Evolutionary conservation across 2,113 vertebrate genomes (phyloP), one percentile per base, ranked within the genome.

Genomic region (Triplophysa dalaica): DNA sequence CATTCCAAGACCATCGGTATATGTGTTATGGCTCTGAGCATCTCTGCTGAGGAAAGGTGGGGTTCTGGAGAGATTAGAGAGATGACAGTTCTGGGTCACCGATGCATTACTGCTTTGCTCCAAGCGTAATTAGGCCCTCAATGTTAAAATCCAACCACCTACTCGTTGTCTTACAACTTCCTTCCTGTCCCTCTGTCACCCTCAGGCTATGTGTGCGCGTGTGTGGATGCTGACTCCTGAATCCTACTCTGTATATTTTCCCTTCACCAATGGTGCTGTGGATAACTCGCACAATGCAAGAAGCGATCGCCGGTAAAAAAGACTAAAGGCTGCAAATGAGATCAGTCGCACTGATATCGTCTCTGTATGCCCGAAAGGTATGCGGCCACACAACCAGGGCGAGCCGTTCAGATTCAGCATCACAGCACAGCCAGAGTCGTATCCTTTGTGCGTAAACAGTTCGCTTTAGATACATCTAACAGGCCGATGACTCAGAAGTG

Each of bases 11-110:
- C 50, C 12, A 52, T 52, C 50, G 4, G 4, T 52, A 52, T 17
- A 52, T 17, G 16, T 63, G 58, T 63, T 61, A 17, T 26, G 22
- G 60, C 73, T 64, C 54, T 54, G 61, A 70, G 10, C 74, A 24
- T 84, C 68, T 74, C 19, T 78, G 58, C 33, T 58, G 54, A 83
- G 77, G 67, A 67, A 85, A 78, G 80, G 82, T 79, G 79, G 72
- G 78, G 70, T 70, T 73, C 77, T 73, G 80, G 74, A 69, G 48
- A 54, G 76, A 84, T 91, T 76, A 81, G 75, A 69, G 26, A 50
- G 75, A 84, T 91, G 90, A 91, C 87, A 91, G 86, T 87, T 91
- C 86, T 85, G 82, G 88, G 85, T 79, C 89, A 81, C 58, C 38
- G 87, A 89, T 89, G 88, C 89, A 87, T 90, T 89, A 87, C 81